Evolutionary conservation across 1,140 invertebrate species (phyloP).

Genomic region (Sminthurides bifidus): DNA sequence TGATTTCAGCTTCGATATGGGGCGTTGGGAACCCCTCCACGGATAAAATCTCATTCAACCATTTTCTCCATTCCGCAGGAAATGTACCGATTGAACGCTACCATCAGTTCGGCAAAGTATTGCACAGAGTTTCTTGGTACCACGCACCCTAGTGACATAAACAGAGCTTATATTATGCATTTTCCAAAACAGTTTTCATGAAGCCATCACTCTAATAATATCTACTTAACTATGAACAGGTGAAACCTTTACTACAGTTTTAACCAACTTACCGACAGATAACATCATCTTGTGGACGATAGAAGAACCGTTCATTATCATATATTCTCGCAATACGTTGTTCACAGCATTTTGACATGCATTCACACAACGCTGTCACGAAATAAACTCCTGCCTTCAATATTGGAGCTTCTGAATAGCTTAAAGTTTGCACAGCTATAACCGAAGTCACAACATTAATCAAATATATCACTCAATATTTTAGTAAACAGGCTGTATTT

Average conservation of each 20-base stretch:
- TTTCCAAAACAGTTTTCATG: not conserved
- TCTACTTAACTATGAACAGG: not conserved
- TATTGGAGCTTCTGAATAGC: slow-evolving; percentile 17
- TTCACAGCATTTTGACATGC: slow-evolving; percentile 18
- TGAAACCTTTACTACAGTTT: not conserved
- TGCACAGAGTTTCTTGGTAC: slow-evolving; percentile 22
- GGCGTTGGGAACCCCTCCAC: slow-evolving; percentile 24
- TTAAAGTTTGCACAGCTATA: slow-evolving; percentile 19
- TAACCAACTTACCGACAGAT: slow-evolving; percentile 18
- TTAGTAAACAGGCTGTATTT: not conserved
- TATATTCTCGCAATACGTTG: slow-evolving; percentile 18
- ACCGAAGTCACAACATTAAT: slow-evolving; percentile 2
- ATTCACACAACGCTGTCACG: slow-evolving; percentile 4
- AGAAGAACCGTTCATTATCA: slow-evolving; percentile 7
- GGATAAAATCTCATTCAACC: slow-evolving; percentile 19
- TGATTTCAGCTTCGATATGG: slow-evolving; percentile 18
- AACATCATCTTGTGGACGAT: slow-evolving; percentile 20
- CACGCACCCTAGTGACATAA: slow-evolving; percentile 11
- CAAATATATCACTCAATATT: not conserved
- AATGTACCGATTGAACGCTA: slow-evolving; percentile 10
- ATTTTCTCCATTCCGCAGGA: slow-evolving; percentile 23
- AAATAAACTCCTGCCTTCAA: slow-evolving; percentile 27
- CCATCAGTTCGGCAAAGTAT: slow-evolving; percentile 12
- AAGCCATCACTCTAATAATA: not conserved
- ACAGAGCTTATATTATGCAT: not conserved